A percentile compares a stretch with the other conserved stretches of the same genome.
Evolutionary conservation across 2,797 vertebrate species (phyloP).

Genomic region (Karalla daura): DNA sequence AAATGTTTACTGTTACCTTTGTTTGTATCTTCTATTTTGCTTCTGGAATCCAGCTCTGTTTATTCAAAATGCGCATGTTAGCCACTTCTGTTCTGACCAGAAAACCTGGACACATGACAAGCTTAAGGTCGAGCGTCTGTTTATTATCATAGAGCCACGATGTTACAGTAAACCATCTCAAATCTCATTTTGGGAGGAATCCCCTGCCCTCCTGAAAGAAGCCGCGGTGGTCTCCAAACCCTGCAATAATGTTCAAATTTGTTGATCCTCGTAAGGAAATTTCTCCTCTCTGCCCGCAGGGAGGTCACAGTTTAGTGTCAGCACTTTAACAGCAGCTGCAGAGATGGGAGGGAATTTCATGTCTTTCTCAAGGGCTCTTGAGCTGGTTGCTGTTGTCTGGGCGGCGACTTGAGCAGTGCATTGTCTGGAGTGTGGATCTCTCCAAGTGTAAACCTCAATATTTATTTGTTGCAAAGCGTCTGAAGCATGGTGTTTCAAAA

Average conservation of each 20-base stretch:
- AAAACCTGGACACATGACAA: slow-evolving; percentile 50
- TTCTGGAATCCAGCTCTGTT: slow-evolving; percentile 72
- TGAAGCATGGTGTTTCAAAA: too few relatives aligned
- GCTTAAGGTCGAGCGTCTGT: slow-evolving; percentile 56
- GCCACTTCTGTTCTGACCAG: slow-evolving; percentile 70
- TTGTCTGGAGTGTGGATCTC: neutral
- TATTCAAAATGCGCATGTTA: slow-evolving; percentile 46
- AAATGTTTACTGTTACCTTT: slow-evolving; percentile 67
- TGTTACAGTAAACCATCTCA: slow-evolving; percentile 61
- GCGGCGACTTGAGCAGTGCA: neutral
- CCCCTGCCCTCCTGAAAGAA: slow-evolving; percentile 43
- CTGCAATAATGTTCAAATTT: slow-evolving; percentile 44
- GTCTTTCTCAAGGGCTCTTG: slow-evolving; percentile 32
- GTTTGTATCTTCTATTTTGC: slow-evolving; percentile 69
- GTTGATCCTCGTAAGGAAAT: slow-evolving; percentile 43
- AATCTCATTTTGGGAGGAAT: slow-evolving; percentile 50
- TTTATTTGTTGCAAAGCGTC: neutral
- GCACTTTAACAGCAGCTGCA: slow-evolving; percentile 28
- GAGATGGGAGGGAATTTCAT: slow-evolving; percentile 26
- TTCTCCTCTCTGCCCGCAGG: slow-evolving; percentile 37
- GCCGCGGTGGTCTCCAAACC: slow-evolving; percentile 47
- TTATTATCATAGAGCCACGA: slow-evolving; percentile 57
- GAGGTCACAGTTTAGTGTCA: slow-evolving; percentile 39
- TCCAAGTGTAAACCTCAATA: neutral
- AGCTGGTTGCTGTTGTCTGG: neutral